Evolutionary conservation across 2,888 invertebrate genomes (phyloP), one percentile per base, ranked within the genome.

Genomic region (Abrostola triplasia): DNA sequence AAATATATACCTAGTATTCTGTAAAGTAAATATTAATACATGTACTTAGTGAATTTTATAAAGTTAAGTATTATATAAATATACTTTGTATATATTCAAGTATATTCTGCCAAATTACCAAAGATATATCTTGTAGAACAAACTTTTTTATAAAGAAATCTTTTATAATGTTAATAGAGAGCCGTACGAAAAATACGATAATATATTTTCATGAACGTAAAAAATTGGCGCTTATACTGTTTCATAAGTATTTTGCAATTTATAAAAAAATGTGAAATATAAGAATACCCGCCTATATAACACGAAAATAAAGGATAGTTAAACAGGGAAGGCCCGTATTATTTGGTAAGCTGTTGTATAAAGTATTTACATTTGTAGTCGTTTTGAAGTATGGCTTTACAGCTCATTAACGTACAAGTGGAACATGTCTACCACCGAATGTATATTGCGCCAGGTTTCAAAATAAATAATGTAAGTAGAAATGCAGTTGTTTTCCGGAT

Each of bases 101-200:
- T 62, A 38, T 66, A 50, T 64, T 67, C 47, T 62, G 41, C 56
- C 51, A 58, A 67, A 70, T 74, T 67, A 36, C 70, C 74, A 67
- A 74, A 74, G 74, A 67, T 67, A 36, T 74, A 59, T 38, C 12
- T 62, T 38, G 50, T 60, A 58, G 59, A 53, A 35, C 56, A 35
- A 35, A 57, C 12, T 10, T 53, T 59, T 49, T 24, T 35, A 35
- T 36, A 6, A 6, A 49, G 35, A 49, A 24, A 36, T 36, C 49
- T 36, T 35, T 10, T 35, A 24, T 36, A 9, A 11, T 48, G 11
- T 48, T 35, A 44, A 67, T 53, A 47, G 47, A 13, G 44, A 42
- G 9, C 47, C 48, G 55, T 38, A 35, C 6, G 49, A 47, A 11
- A 13, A 47, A 7, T 13, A 24, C 9, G n/a, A n/a, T n/a, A n/a